These are phyloP conservation scores for Drosophila funebris DNA, from an alignment of 1,140 invertebrate genomes.

Conservation along the genomic window DNA sequence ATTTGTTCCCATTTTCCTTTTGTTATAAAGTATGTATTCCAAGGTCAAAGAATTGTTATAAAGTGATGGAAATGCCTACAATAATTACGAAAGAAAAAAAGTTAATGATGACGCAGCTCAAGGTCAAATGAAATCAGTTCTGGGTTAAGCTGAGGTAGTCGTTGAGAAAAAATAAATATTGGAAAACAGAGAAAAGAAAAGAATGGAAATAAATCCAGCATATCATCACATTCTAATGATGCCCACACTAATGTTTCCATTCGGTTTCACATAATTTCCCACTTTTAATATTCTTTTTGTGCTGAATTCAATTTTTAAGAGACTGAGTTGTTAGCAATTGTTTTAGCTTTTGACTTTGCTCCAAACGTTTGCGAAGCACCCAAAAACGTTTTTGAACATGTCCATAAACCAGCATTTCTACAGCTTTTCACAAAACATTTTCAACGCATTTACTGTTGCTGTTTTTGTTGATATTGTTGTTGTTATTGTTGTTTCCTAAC, in stretches of 20 bases:
- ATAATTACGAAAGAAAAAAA: background rate
- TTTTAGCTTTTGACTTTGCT: slow-evolving; percentile 55
- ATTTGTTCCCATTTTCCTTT: background rate
- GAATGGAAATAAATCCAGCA: background rate
- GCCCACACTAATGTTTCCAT: slow-evolving; percentile 9
- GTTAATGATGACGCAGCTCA: background rate
- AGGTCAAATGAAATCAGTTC: slow-evolving; percentile 4
- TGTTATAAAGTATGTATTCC: background rate
- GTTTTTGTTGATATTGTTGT: slow-evolving; percentile 9
- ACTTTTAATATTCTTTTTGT: slow-evolving; percentile 47
- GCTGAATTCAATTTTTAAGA: slow-evolving; percentile 37
- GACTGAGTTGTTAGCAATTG: slow-evolving; percentile 66
- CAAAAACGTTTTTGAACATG: slow-evolving; percentile 46
- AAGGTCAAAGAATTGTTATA: slow-evolving; percentile 5
- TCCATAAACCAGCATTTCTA: slow-evolving; percentile 58
- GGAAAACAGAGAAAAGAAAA: background rate
- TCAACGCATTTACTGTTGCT: slow-evolving; percentile 41
- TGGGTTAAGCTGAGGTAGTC: background rate
- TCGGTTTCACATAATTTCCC: slow-evolving; percentile 53
- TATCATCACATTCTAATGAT: slow-evolving; percentile 44
- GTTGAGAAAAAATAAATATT: no score
- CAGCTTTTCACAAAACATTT: slow-evolving; percentile 66
- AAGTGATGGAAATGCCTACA: background rate
- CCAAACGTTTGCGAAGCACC: background rate
- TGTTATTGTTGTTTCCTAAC: slow-evolving; percentile 55